Base-by-base conservation (phyloP, 2,888 invertebrate species). In the Barypeithes pellucidus region DNA sequence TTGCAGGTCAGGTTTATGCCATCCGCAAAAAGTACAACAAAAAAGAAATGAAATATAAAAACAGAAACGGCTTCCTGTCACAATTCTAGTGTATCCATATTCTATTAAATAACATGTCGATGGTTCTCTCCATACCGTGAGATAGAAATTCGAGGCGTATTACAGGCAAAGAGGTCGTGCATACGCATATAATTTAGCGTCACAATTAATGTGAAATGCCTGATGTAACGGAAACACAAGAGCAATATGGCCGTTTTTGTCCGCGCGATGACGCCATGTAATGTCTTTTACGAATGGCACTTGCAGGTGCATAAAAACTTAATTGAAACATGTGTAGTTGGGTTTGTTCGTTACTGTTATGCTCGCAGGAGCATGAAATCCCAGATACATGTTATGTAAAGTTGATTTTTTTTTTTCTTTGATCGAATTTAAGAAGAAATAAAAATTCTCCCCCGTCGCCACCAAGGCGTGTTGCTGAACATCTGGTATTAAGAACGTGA, bases 131-230 rank as follows among this genome's bases (percentile, higher is more conserved):
- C 47, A 70, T 67, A 76, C 76, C 72, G 75, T 73, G 76, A 76
- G 75, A 75, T 70, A 72, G 75, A 72, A 74, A 74, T 75, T 72
- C 67, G 59, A 69, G 69, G 71, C 62, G 29, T 59, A 72, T 72
- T 68, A 72, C 72, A 75, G 68, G 70, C 75, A 59, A 67, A 74
- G 72, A 75, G 72, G 72, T 75, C 67, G 65, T 65, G 72, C 68
- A 65, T 65, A 50, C 68, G 75, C 75, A 72, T 72, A 71, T 72
- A 75, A 75, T 75, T 75, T 68, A 71, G 65, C 61, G 24, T 67
- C 66, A 66, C 68, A 72, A 75, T 69, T 72, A 71, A 59, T 59
- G 65, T 72, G 65, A 72, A 75, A 68, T 67, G 60, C 43, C 66
- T 72, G 52, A n/a, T n/a, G 43, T 67, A 66, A 72, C 72, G 72